Evolutionary conservation across 2,113 vertebrate species (phyloP), one percentile per base, ranked within the genome.

Genomic region (Lampris megalopsis): DNA sequence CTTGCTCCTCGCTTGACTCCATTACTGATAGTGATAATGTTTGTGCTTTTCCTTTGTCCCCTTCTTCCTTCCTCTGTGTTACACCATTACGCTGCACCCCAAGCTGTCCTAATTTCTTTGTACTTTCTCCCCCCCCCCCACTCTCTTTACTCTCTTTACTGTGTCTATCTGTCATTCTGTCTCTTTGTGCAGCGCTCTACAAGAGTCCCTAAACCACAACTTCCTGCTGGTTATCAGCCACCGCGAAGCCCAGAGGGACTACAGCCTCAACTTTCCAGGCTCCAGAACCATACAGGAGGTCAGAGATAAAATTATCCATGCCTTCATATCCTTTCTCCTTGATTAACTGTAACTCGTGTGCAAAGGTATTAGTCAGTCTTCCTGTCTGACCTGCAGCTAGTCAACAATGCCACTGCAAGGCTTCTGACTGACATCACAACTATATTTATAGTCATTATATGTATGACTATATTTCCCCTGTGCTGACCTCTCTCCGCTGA

Each of bases 261-360:
- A 99, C 96, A 99, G 88, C 94, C 96, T 99, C 93, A 97, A 99
- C 95, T 99, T 99, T 94, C 98, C 97, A 63, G 97, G 97, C 93
- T 96, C 95, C 95, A 97, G 96, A 96, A 99, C 97, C 85, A 96
- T 99, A 91, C 97, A 99, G 92, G 98, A 99, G 97, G 98, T 99
- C 94, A 92, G 96, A 89, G 52, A 41, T 58, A 11, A 6, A 9
- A 7, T 9, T 11, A 11, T 3, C 11, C 36, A 58, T 9, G 38
- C 53, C 50, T 1, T 47, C 71, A 36, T 13, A 2, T 13, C 24
- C 24, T 24, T 24, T 24, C 24, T 24, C 24, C 24, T 24, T 24
- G 24, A 24, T 24, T 24, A 24, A 24, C 24, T 24, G 24, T 24
- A 24, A 24, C 24, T 24, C 24, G 0, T 24, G 24, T 24, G 24